Evolutionary conservation across 92 coral and sea anemone species (phyloP), one percentile per base, ranked within the genome.

Genomic region (Palythoa caribaeorum): DNA sequence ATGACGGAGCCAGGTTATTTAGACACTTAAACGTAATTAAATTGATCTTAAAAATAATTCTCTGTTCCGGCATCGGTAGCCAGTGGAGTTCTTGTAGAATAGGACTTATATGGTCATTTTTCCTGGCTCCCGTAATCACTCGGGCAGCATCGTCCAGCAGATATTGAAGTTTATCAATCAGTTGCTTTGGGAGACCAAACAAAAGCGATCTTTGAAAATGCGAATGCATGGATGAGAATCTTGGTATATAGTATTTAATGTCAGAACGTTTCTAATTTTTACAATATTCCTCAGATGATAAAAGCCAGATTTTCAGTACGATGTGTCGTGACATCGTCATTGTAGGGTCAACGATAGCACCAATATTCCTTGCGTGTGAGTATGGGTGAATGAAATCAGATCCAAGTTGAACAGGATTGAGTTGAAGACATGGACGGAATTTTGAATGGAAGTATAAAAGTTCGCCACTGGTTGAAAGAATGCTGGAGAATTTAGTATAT

Each of bases 381-480:
- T 28, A 28, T 28, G 28, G 28, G 0, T 79, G 59, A 52, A 79
- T 79, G 8, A 79, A 68, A 79, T 79, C 84, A 60, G 68, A 60
- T 60, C 68, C 68, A 60, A 60, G 68, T 60, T 60, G 68, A 60
- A 60, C n/a, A 60, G 68, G 68, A 60, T 60, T 60, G 68, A 60
- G 16, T 60, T 60, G 68, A 60, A 13, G 68, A 60, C 16, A 60
- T 60, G 68, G 68, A 60, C 68, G 68, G 28, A 28, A 28, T 28
- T 28, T 28, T 28, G 28, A 28, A 28, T 28, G 28, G 28, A 28
- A 28, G 28, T 28, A 28, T 28, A 28, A 28, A 28, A 28, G 28
- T 28, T 28, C 28, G 28, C 28, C 28, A 28, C 28, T 28, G 28
- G 28, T 28, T 28, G 28, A 28, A 28, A 28, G 28, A 28, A 28